Base-by-base conservation (phyloP, 2,888 invertebrate species). In the Conomelus anceps region DNA sequence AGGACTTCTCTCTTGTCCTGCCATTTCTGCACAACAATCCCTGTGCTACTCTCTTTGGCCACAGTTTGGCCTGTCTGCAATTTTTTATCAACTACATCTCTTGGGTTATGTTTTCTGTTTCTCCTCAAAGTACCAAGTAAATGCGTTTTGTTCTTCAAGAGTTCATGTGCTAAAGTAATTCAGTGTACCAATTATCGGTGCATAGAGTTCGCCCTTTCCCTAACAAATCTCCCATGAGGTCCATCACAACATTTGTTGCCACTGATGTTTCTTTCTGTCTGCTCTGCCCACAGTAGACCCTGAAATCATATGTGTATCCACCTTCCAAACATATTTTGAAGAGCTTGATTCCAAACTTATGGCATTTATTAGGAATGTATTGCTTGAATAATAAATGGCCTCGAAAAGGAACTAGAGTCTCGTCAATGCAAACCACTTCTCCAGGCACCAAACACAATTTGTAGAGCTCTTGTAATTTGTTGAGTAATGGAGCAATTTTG, bases 111-210 rank as follows among this genome's bases (percentile, higher is more conserved):
- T 20, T 87, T 22, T 26, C 84, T 84, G 13, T 84, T 84, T 22
- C 7, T 22, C 13, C 22, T 84, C 22, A 84, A 84, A 4, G 84
- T 84, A 7, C 84, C 84, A 22, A 84, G 6, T 17, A 84, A 22
- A 22, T 84, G 84, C 6, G 84, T 84, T 22, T 22, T 22, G 4
- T 22, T 22, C 22, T 84, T 84, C 84, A 84, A 84, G 20, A 84
- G 84, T 22, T 84, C 84, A 22, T 84, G 22, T 4, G 90, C 87
- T 29, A 90, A 26, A 23, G 89, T 87, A 23, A 90, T 22, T 23
- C 89, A n/a, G 90, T 90, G 63, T 91, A 91, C 85, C 84, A 91
- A 22, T 90, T 91, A 85, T 91, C 91, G 1, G 90, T 90, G 22
- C 87, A 85, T 6, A 87, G 22, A 9, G 89, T 89, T 86, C 91